Base-by-base conservation (phyloP, 1,140 invertebrate genomes). In the Drosophila nigromelanica region DNA sequence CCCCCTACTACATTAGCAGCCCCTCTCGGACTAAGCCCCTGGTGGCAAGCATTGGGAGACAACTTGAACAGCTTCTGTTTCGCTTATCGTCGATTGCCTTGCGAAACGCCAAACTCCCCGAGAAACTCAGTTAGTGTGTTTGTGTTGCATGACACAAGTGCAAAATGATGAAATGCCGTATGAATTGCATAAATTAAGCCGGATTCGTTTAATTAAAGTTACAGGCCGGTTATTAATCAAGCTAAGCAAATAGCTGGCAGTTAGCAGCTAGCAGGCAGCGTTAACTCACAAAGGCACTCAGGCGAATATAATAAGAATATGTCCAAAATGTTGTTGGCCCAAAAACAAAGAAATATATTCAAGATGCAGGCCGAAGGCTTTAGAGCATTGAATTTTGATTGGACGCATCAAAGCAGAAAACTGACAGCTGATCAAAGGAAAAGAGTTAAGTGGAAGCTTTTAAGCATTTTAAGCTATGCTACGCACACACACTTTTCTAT, bases 141-240 rank as follows among this genome's bases (percentile, higher is more conserved):
- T 67, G 62, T 56, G 76, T 35, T 73, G 83, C 82, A 87, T 87
- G 82, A 89, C 82, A 89, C 82, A 87, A 87, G 83, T 87, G 82
- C 83, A 89, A 87, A 87, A 87, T 87, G 83, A 89, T 89, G 78
- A 87, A 87, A 87, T 87, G 75, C 82, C 27, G 68, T 82, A 87
- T 87, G 82, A 87, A 87, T 87, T 87, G 82, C 82, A 87, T 87
- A 87, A 87, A 87, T 87, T 87, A 87, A 87, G 83, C 81, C 78
- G 78, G 70, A 82, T 87, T 82, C 79, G 82, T 89, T 87, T 87
- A 87, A 87, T 87, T 87, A 87, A 89, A 82, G 79, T 87, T 89
- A 87, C 76, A 68, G 75, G 67, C 51, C 60, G 75, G 82, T 60
- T 81, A 87, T 87, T 87, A 87, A 87, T 87, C 82, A 87, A 89